Evolutionary conservation across 2,888 invertebrate species (phyloP), one percentile per base, ranked within the genome.

Genomic region (Oxycera nigricornis): DNA sequence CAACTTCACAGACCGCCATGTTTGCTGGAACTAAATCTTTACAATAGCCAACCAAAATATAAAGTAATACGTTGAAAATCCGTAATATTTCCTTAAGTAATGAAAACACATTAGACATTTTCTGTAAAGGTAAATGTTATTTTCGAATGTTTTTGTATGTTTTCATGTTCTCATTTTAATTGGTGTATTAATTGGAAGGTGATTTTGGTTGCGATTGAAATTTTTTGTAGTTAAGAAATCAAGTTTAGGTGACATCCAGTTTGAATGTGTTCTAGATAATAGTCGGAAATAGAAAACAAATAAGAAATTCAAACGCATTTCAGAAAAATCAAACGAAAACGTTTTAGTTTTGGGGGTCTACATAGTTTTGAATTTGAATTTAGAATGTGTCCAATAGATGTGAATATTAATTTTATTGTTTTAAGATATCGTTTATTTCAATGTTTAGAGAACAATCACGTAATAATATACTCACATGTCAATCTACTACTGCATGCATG

Each of bases 101-200:
- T 62, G 14, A 46, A 46, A n/a, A n/a, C 11, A 35, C 17, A n/a
- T 46, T 14, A 46, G 14, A 2, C 4, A n/a, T n/a, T 14, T 7
- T 46, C 11, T 46, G 46, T 46, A 3, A 14, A 11, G 9, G 46
- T 46, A 26, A 28, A 68, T 39, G 39, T 65, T n/a, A 67, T 11
- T 68, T 70, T 52, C 17, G 17, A 67, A 41, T 41, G 26, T 35
- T 35, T 55, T 55, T 55, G 22, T 24, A 35, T 62, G 31, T 35
- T 31, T 31, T 31, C n/a, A 62, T 62, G 62, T 62, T 59, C 35
- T n/a, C 35, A 31, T 55, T 76, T 78, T 79, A 79, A 79, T 79
- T 79, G 79, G 79, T 79, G 79, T 79, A 79, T 79, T 79, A 79
- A 79, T 79, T 78, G 78, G 79, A 79, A 79, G 78, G 79, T 77